Conservation (phyloP, 2,888 invertebrate genomes). For the Heliconius cydno region DNA sequence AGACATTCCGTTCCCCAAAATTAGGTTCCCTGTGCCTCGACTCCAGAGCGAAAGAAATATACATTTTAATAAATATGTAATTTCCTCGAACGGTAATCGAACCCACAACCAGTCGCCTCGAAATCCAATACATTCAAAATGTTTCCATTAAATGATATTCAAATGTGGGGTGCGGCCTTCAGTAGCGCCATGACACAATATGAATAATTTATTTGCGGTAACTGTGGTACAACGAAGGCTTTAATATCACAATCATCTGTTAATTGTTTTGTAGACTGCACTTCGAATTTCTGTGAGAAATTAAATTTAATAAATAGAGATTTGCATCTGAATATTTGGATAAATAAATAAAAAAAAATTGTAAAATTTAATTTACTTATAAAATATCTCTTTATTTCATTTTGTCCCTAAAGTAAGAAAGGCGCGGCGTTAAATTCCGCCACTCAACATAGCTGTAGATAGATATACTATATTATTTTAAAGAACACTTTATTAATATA, state of each 20-base stretch:
- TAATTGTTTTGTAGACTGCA: slow-evolving; percentile 27
- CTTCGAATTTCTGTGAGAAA: background rate
- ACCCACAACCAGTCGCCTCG: no score
- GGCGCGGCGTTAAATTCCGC: background rate
- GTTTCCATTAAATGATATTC: background rate
- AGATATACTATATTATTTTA: no score
- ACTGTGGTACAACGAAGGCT: slow-evolving; percentile 18
- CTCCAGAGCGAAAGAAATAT: no score
- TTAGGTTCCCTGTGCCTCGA: no score
- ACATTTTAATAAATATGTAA: no score
- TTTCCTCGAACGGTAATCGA: no score
- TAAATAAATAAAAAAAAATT: background rate
- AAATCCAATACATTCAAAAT: background rate
- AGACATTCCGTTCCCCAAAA: no score
- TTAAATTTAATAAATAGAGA: background rate
- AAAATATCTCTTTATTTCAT: no score
- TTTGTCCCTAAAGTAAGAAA: background rate
- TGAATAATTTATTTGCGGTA: slow-evolving; percentile 35
- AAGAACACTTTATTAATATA: no score
- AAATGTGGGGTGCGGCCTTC: background rate
- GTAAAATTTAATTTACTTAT: background rate
- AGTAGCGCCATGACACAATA: slow-evolving; percentile 14
- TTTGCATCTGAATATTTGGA: background rate
- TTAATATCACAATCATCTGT: slow-evolving; percentile 31
- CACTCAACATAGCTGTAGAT: background rate